Evolutionary conservation across 2,888 invertebrate genomes (phyloP).

Genomic region (Hydrotaea cyrtoneurina): DNA sequence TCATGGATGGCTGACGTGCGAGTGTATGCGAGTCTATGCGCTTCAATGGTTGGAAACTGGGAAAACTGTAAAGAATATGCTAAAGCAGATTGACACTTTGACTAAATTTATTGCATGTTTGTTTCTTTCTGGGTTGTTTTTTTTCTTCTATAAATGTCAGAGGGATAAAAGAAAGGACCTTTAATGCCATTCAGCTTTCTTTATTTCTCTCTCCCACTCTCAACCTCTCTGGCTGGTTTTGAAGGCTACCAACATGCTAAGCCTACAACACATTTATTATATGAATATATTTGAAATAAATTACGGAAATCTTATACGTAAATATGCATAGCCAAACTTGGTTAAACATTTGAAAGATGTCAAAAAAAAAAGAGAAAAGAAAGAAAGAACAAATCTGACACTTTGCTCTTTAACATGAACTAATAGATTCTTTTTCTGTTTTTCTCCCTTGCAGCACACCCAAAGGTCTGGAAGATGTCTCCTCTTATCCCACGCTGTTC

Average conservation of each 20-base stretch:
- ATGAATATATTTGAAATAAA: slow-evolving; percentile 30
- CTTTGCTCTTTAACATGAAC: background rate
- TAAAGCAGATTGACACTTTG: slow-evolving; percentile 53
- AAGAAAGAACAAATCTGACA: background rate
- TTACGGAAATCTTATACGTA: background rate
- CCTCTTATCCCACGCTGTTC: slow-evolving; percentile 89
- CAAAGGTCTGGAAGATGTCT: slow-evolving; percentile 90
- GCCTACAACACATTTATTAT: slow-evolving; percentile 24
- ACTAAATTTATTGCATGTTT: slow-evolving; percentile 43
- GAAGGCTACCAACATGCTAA: background rate
- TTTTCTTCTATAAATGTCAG: slow-evolving; percentile 27
- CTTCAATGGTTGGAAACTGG: background rate
- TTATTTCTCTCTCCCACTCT: background rate
- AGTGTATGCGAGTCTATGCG: background rate
- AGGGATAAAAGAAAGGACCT: background rate
- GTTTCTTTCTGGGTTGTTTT: background rate
- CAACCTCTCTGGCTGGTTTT: too few relatives aligned
- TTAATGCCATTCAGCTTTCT: background rate
- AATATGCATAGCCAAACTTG: background rate
- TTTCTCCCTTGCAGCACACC: slow-evolving; percentile 84
- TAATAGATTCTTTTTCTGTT: slow-evolving; percentile 6
- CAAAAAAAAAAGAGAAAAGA: background rate
- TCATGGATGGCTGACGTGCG: background rate
- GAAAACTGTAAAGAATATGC: background rate
- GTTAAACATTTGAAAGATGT: slow-evolving; percentile 24